Evolutionary conservation across 2,888 invertebrate species (phyloP), one percentile per base, ranked within the genome.

Genomic region (Falcaria lacertinaria): DNA sequence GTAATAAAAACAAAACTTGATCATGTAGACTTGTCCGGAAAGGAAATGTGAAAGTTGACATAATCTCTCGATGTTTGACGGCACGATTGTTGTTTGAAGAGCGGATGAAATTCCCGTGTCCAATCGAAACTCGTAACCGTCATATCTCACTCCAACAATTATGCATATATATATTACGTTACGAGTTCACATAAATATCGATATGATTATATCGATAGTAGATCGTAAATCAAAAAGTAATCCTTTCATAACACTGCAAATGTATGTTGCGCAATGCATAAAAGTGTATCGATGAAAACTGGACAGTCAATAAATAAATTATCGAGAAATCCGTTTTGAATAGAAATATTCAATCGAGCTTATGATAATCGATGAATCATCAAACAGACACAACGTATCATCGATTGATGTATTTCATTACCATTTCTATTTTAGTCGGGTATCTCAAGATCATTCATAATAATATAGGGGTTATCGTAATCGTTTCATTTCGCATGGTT

Each of bases 21-120:
- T 22, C 45, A 37, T 37, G 37, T 22, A 22, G 37, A 13, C 42
- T 40, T 22, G 34, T 47, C 43, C 38, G 47, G 39, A 11, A 40
- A 47, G 56, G 55, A 60, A 63, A 68, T 67, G 69, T 64, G 73
- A 74, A 75, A 74, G 74, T 70, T 51, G 59, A 48, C 55, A 60
- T 66, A 66, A 63, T 66, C 52, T 57, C 22, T 37, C 22, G 22
- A 37, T 37, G 50, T 45, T 53, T 60, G 60, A 64, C 60, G 59
- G 55, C 54, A 43, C 47, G 52, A 60, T 64, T 60, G 59, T 59
- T 49, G 39, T 47, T 52, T 69, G 69, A 69, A 58, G 57, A 61
- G 60, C 58, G 60, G 44, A 65, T 51, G 60, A 69, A 69, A 69
- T 68, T 54, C 51, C 58, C 59, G 61, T 65, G 64, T 60, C 71